Conservation (phyloP, 2,888 invertebrate species). For the Heliconius aoede region DNA sequence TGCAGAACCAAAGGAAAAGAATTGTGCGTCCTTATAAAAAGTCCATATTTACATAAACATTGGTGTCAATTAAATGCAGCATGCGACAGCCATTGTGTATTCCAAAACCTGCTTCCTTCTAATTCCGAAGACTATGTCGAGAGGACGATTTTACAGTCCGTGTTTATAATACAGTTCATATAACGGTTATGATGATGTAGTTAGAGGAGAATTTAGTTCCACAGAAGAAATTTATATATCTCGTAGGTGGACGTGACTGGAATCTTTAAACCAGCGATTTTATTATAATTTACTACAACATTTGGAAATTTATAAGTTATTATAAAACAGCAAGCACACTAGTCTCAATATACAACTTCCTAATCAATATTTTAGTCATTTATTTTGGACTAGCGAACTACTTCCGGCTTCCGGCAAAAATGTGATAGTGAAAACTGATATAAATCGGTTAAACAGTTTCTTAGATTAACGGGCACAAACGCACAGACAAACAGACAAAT, state of each 20-base stretch:
- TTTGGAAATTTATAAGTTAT: neutral
- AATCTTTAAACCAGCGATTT: constrained; percentile 41
- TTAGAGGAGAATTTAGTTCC: constrained; percentile 61
- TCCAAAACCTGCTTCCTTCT: constrained; percentile 50
- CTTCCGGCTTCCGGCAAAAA: too few relatives aligned
- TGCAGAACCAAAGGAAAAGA: neutral
- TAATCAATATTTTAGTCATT: neutral
- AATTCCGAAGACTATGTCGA: constrained; percentile 24
- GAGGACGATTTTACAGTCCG: constrained; percentile 37
- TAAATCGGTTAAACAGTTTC: too few relatives aligned
- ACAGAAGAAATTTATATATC: constrained; percentile 53
- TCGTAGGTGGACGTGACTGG: constrained; percentile 62
- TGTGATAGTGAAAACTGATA: too few relatives aligned
- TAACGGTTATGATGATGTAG: constrained; percentile 72
- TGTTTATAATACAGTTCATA: constrained; percentile 49
- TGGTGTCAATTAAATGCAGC: constrained; percentile 75
- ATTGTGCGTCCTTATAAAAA: constrained; percentile 10
- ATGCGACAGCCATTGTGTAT: constrained; percentile 56
- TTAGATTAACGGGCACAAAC: too few relatives aligned
- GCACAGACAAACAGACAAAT: too few relatives aligned
- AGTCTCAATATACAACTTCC: too few relatives aligned
- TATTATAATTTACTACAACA: constrained; percentile 25
- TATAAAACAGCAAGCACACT: too few relatives aligned
- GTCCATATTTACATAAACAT: constrained; percentile 68
- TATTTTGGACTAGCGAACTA: neutral